A percentile compares a stretch with the other conserved stretches of the same genome.
phyloP scores from a whole-genome alignment of 1,140 invertebrate species.

The Sycophila sp. region DNA sequence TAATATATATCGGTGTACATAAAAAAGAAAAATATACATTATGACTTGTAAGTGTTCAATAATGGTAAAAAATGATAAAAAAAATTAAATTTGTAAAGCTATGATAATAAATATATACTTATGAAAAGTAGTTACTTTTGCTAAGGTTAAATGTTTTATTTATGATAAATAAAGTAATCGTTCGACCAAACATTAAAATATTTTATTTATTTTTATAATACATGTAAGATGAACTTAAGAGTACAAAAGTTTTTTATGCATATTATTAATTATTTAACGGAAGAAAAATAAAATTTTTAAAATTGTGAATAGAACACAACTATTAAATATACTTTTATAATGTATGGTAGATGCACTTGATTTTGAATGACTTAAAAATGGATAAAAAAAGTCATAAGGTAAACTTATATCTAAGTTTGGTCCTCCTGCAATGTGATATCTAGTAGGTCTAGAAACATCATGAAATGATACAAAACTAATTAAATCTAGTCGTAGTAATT shows the following conservation, averaged over 20 bases:
- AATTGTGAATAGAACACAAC: constrained; percentile 5
- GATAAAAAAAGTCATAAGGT: constrained; percentile 79
- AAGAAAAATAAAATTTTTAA: background rate
- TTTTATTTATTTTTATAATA: background rate
- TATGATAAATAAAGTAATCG: constrained; percentile 21
- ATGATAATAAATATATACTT: background rate
- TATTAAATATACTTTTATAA: background rate
- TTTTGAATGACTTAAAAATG: constrained; percentile 64
- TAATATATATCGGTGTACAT: constrained; percentile 1
- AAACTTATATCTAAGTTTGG: constrained; percentile 72
- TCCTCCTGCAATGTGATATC: constrained; percentile 68
- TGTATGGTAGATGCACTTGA: constrained; percentile 17
- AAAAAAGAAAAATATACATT: background rate
- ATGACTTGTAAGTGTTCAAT: background rate
- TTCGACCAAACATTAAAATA: constrained; percentile 1
- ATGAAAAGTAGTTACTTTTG: constrained; percentile 21
- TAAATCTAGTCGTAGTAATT: constrained; percentile 51
- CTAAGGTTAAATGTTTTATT: constrained; percentile 7
- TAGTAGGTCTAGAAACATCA: constrained; percentile 68
- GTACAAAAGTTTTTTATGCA: background rate
- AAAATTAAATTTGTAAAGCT: too few species aligned
- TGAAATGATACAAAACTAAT: constrained; percentile 70
- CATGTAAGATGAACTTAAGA: background rate
- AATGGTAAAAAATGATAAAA: background rate
- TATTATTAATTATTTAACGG: background rate